Conservation (phyloP, 2,113 vertebrate genomes). For the Sterrhoptilus dennistouni region DNA sequence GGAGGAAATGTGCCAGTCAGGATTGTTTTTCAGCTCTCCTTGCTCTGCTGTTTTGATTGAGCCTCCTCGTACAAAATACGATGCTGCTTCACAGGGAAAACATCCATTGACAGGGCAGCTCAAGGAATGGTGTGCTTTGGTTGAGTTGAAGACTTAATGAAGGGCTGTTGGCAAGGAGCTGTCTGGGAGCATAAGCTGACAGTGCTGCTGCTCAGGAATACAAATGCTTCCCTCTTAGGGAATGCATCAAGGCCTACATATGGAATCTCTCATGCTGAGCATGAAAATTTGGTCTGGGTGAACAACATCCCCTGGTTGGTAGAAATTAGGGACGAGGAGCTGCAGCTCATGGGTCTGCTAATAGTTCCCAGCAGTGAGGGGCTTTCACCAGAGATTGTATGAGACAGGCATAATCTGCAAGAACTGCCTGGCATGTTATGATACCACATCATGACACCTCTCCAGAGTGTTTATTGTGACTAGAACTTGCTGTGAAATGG, state of each 20-base stretch:
- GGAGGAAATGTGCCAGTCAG: background rate
- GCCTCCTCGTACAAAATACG: background rate
- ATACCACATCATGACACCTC: background rate
- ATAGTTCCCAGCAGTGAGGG: background rate
- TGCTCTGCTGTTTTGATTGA: background rate
- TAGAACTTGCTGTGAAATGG: background rate
- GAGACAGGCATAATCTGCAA: background rate
- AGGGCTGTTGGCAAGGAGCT: conserved; percentile 18
- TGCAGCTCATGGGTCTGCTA: background rate
- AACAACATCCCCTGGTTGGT: background rate
- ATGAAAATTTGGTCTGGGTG: background rate
- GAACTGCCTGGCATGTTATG: background rate
- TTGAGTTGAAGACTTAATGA: background rate
- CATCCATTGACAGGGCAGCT: background rate
- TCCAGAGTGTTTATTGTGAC: background rate
- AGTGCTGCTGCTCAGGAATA: background rate
- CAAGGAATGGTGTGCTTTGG: background rate
- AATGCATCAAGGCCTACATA: background rate
- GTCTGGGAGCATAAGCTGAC: background rate
- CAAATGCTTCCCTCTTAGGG: background rate
- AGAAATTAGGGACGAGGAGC: background rate
- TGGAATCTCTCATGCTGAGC: background rate
- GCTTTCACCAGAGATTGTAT: background rate
- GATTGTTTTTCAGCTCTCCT: background rate
- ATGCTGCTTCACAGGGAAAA: background rate